These are phyloP conservation scores for Ammodytes marinus DNA, from an alignment of 2,113 vertebrate genomes.

Conservation along the genomic window DNA sequence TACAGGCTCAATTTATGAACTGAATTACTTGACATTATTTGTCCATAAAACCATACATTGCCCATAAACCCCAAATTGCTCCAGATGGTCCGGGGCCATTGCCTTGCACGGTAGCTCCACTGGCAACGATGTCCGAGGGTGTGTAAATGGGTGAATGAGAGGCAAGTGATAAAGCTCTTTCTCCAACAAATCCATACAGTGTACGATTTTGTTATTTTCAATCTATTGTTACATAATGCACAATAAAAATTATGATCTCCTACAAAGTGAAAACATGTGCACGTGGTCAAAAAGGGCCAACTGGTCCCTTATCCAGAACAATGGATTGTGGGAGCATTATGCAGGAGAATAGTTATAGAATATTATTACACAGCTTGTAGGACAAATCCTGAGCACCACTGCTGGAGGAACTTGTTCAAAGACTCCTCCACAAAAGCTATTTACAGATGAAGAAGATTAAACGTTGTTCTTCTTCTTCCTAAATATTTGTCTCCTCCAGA, in stretches of 20 bases:
- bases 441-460: background rate
- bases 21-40: background rate
- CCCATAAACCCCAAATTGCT: background rate
- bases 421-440: background rate
- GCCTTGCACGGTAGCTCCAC: background rate
- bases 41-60: background rate
- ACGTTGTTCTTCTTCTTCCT: background rate
- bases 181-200: background rate
- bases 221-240: too few relatives aligned
- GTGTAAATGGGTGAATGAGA: background rate
- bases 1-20: constrained; percentile 1
- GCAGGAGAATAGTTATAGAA: background rate
- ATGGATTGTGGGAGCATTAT: background rate
- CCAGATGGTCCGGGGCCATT: background rate
- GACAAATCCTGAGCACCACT: background rate
- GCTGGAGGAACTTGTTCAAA: background rate
- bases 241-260: too few relatives aligned
- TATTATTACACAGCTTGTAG: background rate
- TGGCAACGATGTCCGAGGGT: background rate
- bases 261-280: too few relatives aligned
- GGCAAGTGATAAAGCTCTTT: background rate
- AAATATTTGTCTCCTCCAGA: background rate
- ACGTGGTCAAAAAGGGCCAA: too few relatives aligned
- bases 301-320: background rate
- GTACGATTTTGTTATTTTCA: too few relatives aligned